A percentile compares a stretch with the other conserved stretches of the same genome.
phyloP scores from a whole-genome alignment of 2,797 vertebrate genomes.

The Xenopus petersii region DNA sequence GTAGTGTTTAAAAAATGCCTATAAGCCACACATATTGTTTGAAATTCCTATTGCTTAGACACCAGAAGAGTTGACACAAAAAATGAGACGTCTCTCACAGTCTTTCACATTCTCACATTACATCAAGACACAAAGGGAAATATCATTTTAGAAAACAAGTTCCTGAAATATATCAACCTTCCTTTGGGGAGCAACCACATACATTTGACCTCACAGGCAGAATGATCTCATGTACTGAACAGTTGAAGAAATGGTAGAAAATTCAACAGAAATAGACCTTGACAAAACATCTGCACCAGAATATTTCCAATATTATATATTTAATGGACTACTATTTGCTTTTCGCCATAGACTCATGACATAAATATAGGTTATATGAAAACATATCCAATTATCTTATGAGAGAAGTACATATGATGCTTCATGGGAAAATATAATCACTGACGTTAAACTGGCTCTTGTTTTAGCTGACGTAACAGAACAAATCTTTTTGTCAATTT shows the following conservation, averaged over 20 bases:
- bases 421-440: slow-evolving; percentile 24
- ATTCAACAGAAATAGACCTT: not conserved
- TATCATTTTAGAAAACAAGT: not conserved
- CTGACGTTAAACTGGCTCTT: slow-evolving; percentile 13
- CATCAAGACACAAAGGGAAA: slow-evolving; percentile 15
- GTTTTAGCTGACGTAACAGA: slow-evolving; percentile 26
- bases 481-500: slow-evolving; percentile 14
- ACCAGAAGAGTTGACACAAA: not conserved
- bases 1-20: not conserved
- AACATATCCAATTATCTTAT: not conserved
- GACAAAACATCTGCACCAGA: slow-evolving; percentile 11
- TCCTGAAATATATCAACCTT: not conserved
- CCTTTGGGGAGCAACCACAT: slow-evolving; percentile 2
- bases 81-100: not conserved
- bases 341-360: not conserved
- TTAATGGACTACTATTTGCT: too few relatives aligned
- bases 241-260: not conserved
- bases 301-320: not conserved
- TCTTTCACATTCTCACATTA: slow-evolving; percentile 12
- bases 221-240: slow-evolving; percentile 6
- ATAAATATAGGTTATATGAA: slow-evolving; percentile 9
- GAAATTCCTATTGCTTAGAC: not conserved
- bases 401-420: slow-evolving; percentile 9
- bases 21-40: slow-evolving; percentile 1
- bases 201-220: slow-evolving; percentile 14